Evolutionary conservation across 2,888 invertebrate species (phyloP).

Genomic region (Bugula neritina): DNA sequence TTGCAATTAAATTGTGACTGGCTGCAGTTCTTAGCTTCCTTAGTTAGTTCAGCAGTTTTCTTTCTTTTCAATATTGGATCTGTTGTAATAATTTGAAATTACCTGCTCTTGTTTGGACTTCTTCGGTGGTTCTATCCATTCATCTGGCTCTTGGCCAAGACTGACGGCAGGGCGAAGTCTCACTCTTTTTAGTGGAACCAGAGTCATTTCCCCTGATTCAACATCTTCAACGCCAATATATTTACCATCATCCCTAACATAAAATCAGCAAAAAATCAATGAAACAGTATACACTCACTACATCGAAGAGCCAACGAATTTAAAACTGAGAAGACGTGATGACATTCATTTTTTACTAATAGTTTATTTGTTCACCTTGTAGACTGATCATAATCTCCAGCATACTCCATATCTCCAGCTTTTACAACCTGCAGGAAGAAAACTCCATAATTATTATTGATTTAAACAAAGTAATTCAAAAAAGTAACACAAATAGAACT

Average conservation of each 20-base stretch:
- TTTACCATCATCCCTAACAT: conserved; percentile 19
- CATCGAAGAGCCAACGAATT: no score
- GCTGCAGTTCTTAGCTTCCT: no score
- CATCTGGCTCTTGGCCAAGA: neutral
- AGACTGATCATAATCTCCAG: neutral
- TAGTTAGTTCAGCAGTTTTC: no score
- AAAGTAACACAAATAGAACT: no score
- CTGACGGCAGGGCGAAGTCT: conserved; percentile 1
- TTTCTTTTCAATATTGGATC: no score
- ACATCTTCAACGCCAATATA: conserved; percentile 18
- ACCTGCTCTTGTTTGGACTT: conserved; percentile 22
- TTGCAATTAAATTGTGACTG: no score
- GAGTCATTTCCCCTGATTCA: conserved; percentile 10
- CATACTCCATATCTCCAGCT: conserved; percentile 1
- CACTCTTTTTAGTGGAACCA: conserved; percentile 1
- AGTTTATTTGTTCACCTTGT: neutral
- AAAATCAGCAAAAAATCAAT: neutral
- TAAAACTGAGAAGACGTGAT: no score
- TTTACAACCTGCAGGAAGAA: neutral
- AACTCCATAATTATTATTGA: no score
- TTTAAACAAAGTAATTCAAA: no score
- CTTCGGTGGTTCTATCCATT: neutral
- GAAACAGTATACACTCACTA: neutral
- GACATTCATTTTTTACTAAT: no score
- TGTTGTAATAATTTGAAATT: no score